Base-by-base conservation (phyloP, 2,113 vertebrate species). In the Anoplopoma fimbria region DNA sequence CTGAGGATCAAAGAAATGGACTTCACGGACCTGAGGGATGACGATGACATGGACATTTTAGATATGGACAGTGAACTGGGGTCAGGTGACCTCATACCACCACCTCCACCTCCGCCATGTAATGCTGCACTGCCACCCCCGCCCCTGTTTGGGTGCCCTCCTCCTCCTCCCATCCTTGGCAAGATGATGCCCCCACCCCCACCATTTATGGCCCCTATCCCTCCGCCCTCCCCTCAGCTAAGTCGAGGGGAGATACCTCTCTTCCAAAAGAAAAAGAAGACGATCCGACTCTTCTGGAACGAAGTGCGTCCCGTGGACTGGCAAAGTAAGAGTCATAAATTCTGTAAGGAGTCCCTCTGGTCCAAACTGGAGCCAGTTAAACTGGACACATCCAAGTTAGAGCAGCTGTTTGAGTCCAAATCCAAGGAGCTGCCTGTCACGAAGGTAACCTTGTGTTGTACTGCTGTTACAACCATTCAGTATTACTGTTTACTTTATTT, bases 261-360 rank as follows among this genome's bases (percentile, higher is more conserved):
- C 69, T 98, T 99, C 92, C 95, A 97, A 62, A 99, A 99, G 94
- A 99, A 99, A 93, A 99, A 98, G 96, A 99, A 99, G 96, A 99
- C 98, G 62, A 98, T 99, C 77, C 96, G 98, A 79, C 96, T 99
- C 15, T 99, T 99, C 93, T 99, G 98, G 98, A 99, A 97, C 1
- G 98, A 99, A 91, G 97, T 99, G 78, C 96, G 97, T 88, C 97
- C 97, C 2, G 94, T 96, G 90, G 97, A 99, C 89, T 98, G 97
- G 97, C 97, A 97, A 36, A 96, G 95, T 80, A 96, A 95, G 90
- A 97, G 95, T 85, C 97, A 97, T 87, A 96, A 96, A 83, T 95
- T 93, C 89, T 97, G 95, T 92, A 96, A 94, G 94, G 97, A 98
- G 91, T 98, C 97, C 83, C 95, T 99, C 82, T 99, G 98, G 98